Conservation (phyloP, 1,140 invertebrate species). For the Drosophila auraria region DNA sequence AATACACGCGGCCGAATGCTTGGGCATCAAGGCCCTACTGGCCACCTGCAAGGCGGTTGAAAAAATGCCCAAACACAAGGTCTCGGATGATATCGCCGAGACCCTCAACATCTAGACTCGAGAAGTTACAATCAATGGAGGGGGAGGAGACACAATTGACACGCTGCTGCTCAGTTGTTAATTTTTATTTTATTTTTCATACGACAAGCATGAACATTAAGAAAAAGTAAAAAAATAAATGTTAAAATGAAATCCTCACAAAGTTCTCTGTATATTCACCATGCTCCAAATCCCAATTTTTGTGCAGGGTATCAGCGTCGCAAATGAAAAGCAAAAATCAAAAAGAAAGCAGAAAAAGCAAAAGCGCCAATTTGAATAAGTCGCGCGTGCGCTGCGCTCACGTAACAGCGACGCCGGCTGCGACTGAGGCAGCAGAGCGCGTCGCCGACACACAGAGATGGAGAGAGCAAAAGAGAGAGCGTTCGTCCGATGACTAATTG, state of each 20-base stretch:
- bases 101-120: too few species aligned
- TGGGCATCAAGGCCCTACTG: too few species aligned
- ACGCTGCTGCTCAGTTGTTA: too few species aligned
- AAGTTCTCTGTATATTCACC: background rate
- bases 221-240: background rate
- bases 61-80: too few species aligned
- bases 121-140: too few species aligned
- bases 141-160: too few species aligned
- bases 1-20: too few species aligned
- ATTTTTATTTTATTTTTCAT: background rate
- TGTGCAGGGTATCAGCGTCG: slow-evolving; percentile 2
- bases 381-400: slow-evolving; percentile 67
- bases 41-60: too few species aligned
- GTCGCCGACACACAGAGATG: slow-evolving; percentile 3
- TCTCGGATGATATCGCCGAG: too few species aligned
- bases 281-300: background rate
- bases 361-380: slow-evolving; percentile 67
- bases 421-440: slow-evolving; percentile 24
- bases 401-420: slow-evolving; percentile 57
- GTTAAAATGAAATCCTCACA: too few species aligned
- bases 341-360: slow-evolving; percentile 70
- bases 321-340: slow-evolving; percentile 50
- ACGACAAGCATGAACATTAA: background rate
- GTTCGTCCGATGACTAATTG: slow-evolving; percentile 39
- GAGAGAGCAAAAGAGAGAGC: slow-evolving; percentile 33